Evolutionary conservation across 2,888 invertebrate species (phyloP), one percentile per base, ranked within the genome.

Genomic region (Euphydryas editha): DNA sequence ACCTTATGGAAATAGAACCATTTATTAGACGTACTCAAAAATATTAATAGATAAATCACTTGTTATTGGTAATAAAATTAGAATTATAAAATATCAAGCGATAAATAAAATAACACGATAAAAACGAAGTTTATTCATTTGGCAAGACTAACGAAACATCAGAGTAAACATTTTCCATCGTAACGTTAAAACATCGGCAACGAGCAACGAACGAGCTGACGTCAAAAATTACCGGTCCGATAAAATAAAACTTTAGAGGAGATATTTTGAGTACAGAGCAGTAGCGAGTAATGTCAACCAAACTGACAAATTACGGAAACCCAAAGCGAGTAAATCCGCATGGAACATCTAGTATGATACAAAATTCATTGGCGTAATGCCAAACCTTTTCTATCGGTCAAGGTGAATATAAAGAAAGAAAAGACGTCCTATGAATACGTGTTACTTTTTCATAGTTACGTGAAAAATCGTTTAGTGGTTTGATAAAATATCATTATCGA

Each of bases 361-460:
- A 61, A 62, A 68, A 51, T 65, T 47, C 17, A 51, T 47, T 72
- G 71, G 71, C 63, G 39, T 37, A 20, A 59, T 42, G 71, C 71
- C 70, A 72, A 54, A 17, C 44, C 17, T 59, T 62, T 44, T 47
- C 57, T 51, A 54, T 63, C 67, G 70, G 69, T 72, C 71, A 72
- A 72, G 71, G 71, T 62, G 46, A 56, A 51, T 7, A n/a, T 30
- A 55, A 54, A 46, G 47, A 55, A 44, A 47, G 44, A 62, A 55
- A 47, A 39, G 55, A 51, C 44, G 62, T 44, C 37, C 57, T 47
- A 6, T 55, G 36, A 11, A 2, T 21, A 17, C 13, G 15, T 7
- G 15, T 51, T 11, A 20, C n/a, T 6, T 44, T 44, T 44, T n/a
- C 2, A 44, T 44, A 2, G n/a, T n/a, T 44, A 44, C n/a, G 42